These are phyloP conservation scores for Trissolcus japonicus DNA, from an alignment of 2,888 invertebrate genomes.

Conservation along the genomic window DNA sequence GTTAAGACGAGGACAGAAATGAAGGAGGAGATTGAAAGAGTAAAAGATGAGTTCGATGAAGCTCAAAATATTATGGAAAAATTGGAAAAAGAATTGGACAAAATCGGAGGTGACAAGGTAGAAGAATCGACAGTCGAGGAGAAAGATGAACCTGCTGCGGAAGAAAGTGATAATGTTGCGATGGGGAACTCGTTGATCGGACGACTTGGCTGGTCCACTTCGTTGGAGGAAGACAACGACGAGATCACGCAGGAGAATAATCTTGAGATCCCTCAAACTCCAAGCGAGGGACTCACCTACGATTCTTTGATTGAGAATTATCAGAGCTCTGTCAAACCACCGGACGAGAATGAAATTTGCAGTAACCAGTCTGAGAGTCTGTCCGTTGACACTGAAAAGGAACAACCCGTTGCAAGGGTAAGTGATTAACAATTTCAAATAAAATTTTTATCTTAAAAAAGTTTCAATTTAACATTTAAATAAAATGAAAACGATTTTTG, in stretches of 20 bases:
- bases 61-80: neutral
- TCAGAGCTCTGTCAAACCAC: slow-evolving; percentile 73
- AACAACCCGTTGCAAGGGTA: slow-evolving; percentile 57
- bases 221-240: slow-evolving; percentile 77
- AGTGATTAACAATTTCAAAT: neutral
- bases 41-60: too few relatives aligned
- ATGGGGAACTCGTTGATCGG: slow-evolving; percentile 83
- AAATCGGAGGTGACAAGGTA: neutral
- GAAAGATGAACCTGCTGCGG: neutral
- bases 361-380: slow-evolving; percentile 64
- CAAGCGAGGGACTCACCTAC: slow-evolving; percentile 78
- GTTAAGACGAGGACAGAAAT: slow-evolving; percentile 26
- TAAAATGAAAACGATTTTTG: neutral
- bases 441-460: neutral
- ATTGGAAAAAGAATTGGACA: neutral
- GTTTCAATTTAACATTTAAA: neutral
- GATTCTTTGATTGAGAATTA: slow-evolving; percentile 81
- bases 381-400: slow-evolving; percentile 35
- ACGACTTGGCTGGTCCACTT: slow-evolving; percentile 82
- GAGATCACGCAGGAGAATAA: too few relatives aligned
- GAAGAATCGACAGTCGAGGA: neutral
- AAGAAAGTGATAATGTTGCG: neutral
- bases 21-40: slow-evolving; percentile 8
- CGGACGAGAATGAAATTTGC: slow-evolving; percentile 81
- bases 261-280: slow-evolving; percentile 76